These are phyloP conservation scores for Brachyrhaphis roseni DNA, from an alignment of 2,797 vertebrate species.

Conservation along the genomic window DNA sequence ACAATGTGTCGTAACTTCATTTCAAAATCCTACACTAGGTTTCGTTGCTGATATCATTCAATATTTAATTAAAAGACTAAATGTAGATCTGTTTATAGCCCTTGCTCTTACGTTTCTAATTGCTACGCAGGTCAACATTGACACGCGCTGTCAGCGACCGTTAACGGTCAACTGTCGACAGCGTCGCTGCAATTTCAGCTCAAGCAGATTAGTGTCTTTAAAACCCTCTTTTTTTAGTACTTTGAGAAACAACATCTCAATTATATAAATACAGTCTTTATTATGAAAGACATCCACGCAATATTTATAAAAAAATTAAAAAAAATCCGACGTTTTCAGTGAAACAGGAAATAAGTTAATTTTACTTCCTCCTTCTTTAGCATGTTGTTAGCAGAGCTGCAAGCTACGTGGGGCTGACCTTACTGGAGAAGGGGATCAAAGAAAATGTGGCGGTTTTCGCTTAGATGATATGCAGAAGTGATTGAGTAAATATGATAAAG, in stretches of 20 bases:
- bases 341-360: neutral
- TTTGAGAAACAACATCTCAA: neutral
- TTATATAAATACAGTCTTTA: neutral
- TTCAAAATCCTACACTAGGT: neutral
- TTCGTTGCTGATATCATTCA: accelerated
- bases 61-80: neutral
- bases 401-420: neutral
- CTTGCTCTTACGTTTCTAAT: neutral
- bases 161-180: neutral
- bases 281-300: neutral
- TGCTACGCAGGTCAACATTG: neutral
- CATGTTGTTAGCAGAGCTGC: neutral
- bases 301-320: too few relatives aligned
- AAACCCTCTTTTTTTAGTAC: neutral
- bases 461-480: accelerated
- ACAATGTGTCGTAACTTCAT: accelerated
- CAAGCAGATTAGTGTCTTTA: neutral
- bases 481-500: neutral
- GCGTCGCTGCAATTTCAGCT: neutral
- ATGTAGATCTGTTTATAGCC: neutral
- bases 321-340: neutral
- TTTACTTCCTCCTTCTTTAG: neutral
- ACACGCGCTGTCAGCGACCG: too few relatives aligned
- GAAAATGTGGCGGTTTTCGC: neutral
- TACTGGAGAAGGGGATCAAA: neutral